A percentile compares a stretch with the other conserved stretches of the same genome.
These are phyloP conservation scores for Halichoeres trimaculatus DNA, from an alignment of 2,113 vertebrate genomes.

Conservation along the genomic window DNA sequence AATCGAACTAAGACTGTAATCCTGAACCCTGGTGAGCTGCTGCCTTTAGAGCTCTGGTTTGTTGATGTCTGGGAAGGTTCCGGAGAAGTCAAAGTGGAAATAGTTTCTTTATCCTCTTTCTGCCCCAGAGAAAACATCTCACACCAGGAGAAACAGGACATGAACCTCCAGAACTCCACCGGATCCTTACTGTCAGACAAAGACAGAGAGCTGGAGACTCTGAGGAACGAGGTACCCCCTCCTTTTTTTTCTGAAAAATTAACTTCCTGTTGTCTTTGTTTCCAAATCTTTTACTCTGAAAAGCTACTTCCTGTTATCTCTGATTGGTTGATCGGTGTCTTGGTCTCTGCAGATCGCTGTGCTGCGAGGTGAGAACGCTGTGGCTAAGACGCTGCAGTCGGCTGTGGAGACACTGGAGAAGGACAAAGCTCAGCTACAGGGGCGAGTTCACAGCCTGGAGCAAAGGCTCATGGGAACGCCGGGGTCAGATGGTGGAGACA, in stretches of 20 bases:
- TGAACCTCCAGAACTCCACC: slow-evolving; percentile 86
- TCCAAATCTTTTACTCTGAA: background rate
- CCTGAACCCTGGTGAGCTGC: too few species aligned
- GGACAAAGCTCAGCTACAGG: slow-evolving; percentile 91
- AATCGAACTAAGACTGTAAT: too few species aligned
- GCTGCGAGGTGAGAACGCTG: slow-evolving; percentile 90
- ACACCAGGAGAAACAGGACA: slow-evolving; percentile 73
- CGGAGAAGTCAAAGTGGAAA: too few species aligned
- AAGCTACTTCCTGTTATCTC: background rate
- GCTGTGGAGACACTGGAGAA: slow-evolving; percentile 91
- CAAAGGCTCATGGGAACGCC: slow-evolving; percentile 88
- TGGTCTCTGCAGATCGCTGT: slow-evolving; percentile 84
- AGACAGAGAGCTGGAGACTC: slow-evolving; percentile 92
- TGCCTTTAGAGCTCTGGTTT: too few species aligned
- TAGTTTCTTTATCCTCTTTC: background rate
- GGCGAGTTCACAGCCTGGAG: slow-evolving; percentile 90
- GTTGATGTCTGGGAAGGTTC: too few species aligned
- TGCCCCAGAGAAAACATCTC: slow-evolving; percentile 80
- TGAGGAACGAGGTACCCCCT: slow-evolving; percentile 89
- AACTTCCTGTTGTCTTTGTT: background rate
- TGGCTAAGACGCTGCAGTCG: slow-evolving; percentile 89
- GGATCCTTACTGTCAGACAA: slow-evolving; percentile 88
- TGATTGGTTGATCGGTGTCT: background rate
- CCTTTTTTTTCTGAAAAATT: too few species aligned
- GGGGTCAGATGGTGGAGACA: slow-evolving; percentile 44